A percentile compares a stretch with the other conserved stretches of the same genome.
Conservation (phyloP, 2,888 invertebrate species). For the Catonia carolina region DNA sequence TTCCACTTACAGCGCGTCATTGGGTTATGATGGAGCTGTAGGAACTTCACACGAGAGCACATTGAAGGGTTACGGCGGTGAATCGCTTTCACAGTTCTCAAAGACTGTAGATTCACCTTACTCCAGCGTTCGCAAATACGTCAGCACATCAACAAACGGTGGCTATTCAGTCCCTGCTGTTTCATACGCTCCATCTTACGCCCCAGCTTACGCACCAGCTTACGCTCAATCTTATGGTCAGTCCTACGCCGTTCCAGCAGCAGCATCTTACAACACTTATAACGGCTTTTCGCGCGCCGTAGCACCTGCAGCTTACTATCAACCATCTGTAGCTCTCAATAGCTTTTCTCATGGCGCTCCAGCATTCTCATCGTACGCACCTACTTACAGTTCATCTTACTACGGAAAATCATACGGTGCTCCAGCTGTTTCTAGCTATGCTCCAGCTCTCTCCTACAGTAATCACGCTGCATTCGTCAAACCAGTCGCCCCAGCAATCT, state of each 20-base stretch:
- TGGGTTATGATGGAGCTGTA: constrained; percentile 40
- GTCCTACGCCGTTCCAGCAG: constrained; percentile 7
- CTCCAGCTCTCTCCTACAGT: constrained; percentile 25
- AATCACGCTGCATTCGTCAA: constrained; percentile 31
- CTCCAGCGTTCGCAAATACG: constrained; percentile 23
- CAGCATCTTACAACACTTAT: constrained; percentile 5
- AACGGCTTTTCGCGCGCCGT: constrained; percentile 16
- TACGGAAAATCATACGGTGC: constrained; percentile 14
- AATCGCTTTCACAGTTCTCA: constrained; percentile 40
- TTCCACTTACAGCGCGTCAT: constrained; percentile 40
- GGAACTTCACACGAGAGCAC: constrained; percentile 42
- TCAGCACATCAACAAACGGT: constrained; percentile 18
- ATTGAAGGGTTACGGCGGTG: constrained; percentile 42
- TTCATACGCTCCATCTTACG: constrained; percentile 15
- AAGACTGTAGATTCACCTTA: constrained; percentile 42
- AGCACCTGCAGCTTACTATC: constrained; percentile 18
- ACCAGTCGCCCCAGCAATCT: constrained; percentile 16
- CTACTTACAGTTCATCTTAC: constrained; percentile 16
- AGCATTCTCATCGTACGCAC: not conserved
- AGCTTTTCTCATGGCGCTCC: constrained; percentile 14
- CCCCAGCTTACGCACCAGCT: constrained; percentile 16
- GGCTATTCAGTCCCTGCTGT: constrained; percentile 15
- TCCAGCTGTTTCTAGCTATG: constrained; percentile 11
- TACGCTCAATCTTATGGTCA: constrained; percentile 25
- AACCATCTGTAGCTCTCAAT: constrained; percentile 9